Percentiles rank a stretch among this genome's conserved stretches.
Evolutionary conservation across 2,797 vertebrate species (phyloP).

Genomic region (Mormyrus proboscirostris): DNA sequence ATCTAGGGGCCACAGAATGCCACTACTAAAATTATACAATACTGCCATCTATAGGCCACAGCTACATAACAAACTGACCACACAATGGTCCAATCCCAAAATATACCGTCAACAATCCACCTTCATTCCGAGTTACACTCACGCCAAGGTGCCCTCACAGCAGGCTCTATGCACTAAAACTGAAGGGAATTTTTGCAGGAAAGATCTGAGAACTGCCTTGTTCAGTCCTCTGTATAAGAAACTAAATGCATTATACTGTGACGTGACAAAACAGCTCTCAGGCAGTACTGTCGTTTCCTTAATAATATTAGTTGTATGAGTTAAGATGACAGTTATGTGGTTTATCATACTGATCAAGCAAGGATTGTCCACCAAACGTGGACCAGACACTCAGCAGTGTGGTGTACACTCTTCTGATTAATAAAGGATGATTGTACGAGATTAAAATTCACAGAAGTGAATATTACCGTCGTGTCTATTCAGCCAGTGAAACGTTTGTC

Average conservation of each 20-base stretch:
- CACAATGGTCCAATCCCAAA: not conserved
- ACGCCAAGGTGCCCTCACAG: not conserved
- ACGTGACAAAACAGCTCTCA: too few relatives aligned
- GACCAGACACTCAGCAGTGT: too few relatives aligned
- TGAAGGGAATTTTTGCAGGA: not conserved
- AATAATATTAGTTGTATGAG: too few relatives aligned
- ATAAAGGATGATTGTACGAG: too few relatives aligned
- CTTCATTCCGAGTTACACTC: not conserved
- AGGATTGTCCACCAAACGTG: too few relatives aligned
- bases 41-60: not conserved
- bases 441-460: too few relatives aligned
- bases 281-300: too few relatives aligned
- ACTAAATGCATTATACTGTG: not conserved
- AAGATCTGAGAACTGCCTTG: not conserved
- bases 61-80: not conserved
- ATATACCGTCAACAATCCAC: not conserved
- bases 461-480: not conserved
- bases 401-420: too few relatives aligned
- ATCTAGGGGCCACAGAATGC: slow-evolving; percentile 45
- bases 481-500: not conserved
- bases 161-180: not conserved
- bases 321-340: too few relatives aligned
- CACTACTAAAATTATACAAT: not conserved
- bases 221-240: not conserved
- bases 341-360: too few relatives aligned